phyloP scores from a whole-genome alignment of 2,888 invertebrate species.

The Macropis europaea region DNA sequence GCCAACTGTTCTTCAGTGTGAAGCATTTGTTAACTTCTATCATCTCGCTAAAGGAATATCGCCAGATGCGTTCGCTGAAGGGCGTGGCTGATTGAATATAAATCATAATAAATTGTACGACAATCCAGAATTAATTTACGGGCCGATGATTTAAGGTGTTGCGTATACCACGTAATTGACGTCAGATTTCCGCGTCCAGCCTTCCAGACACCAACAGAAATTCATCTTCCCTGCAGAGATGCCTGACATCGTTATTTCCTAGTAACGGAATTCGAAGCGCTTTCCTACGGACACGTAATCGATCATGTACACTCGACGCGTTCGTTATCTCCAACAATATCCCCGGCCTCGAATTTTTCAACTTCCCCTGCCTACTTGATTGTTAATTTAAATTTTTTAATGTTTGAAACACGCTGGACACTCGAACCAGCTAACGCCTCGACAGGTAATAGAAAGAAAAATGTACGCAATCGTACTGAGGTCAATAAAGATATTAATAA shows the following conservation, averaged over 20 bases:
- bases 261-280: slow-evolving; percentile 35
- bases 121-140: slow-evolving; percentile 50
- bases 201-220: slow-evolving; percentile 24
- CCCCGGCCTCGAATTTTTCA: neutral
- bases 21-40: neutral
- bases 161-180: slow-evolving; percentile 48
- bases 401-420: no score
- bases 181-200: slow-evolving; percentile 48
- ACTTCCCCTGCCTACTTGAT: no score
- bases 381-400: no score
- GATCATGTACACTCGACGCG: slow-evolving; percentile 23
- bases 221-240: slow-evolving; percentile 33
- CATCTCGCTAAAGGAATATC: neutral
- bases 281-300: slow-evolving; percentile 21
- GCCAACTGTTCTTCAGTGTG: neutral
- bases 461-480: no score
- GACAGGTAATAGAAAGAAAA: no score
- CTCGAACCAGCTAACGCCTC: no score
- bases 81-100: slow-evolving; percentile 53
- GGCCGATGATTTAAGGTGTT: slow-evolving; percentile 53
- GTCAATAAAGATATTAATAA: no score
- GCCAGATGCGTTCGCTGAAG: slow-evolving; percentile 18
- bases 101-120: slow-evolving; percentile 55
- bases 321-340: slow-evolving; percentile 20
- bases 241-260: slow-evolving; percentile 26